phyloP scores from a whole-genome alignment of 1,140 invertebrate species.

The Halyomorpha halys region DNA sequence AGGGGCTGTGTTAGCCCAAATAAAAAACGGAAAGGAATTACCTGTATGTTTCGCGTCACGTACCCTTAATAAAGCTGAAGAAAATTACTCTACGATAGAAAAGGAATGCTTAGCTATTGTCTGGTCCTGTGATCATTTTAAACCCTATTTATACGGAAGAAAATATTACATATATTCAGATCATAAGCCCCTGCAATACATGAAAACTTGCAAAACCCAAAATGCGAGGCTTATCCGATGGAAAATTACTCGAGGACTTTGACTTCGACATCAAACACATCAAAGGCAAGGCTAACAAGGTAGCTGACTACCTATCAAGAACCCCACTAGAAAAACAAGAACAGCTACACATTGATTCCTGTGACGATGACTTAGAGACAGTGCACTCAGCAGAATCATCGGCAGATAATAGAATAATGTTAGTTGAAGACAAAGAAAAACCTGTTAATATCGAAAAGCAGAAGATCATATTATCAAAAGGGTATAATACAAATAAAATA shows the following conservation, averaged over 20 bases:
- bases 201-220: conserved; percentile 36
- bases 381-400: too few species aligned
- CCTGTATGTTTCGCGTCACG: conserved; percentile 34
- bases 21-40: conserved; percentile 31
- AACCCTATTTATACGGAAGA: conserved; percentile 38
- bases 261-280: conserved; percentile 29
- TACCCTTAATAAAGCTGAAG: conserved; percentile 31
- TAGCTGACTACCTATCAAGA: conserved; percentile 27
- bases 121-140: conserved; percentile 36
- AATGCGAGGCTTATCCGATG: conserved; percentile 28
- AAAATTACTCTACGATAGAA: conserved; percentile 33
- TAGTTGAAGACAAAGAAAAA: too few species aligned
- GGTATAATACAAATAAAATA: too few species aligned
- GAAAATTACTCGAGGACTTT: conserved; percentile 28
- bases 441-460: too few species aligned
- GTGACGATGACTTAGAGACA: too few species aligned
- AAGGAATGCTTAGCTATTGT: conserved; percentile 38
- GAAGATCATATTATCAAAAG: too few species aligned
- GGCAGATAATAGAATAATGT: too few species aligned
- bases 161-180: conserved; percentile 38
- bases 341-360: too few species aligned
- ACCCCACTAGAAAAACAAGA: neutral
- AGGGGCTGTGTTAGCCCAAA: conserved; percentile 28
- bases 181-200: conserved; percentile 39
- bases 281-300: conserved; percentile 33